phyloP scores from a whole-genome alignment of 1,140 invertebrate genomes.

The Epicauta chinensis region DNA sequence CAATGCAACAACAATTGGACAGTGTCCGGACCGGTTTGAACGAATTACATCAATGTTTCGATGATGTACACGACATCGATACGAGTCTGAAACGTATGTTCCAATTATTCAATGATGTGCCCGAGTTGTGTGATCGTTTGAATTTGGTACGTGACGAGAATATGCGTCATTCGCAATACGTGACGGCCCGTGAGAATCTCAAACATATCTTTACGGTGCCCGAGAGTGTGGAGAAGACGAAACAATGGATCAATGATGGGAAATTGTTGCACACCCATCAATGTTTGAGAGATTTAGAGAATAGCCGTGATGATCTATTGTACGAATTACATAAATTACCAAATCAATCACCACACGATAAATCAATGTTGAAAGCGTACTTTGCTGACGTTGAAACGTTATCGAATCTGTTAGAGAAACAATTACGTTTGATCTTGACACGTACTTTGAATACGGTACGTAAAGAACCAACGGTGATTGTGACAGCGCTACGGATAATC shows the following conservation, averaged over 20 bases:
- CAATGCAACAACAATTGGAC: slow-evolving; percentile 96
- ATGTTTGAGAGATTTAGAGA: slow-evolving; percentile 92
- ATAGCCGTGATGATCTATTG: slow-evolving; percentile 90
- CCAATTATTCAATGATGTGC: slow-evolving; percentile 58
- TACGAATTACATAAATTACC: slow-evolving; percentile 93
- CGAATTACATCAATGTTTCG: slow-evolving; percentile 75
- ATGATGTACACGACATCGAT: slow-evolving; percentile 77
- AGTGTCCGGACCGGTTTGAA: slow-evolving; percentile 91
- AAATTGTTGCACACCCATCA: slow-evolving; percentile 93
- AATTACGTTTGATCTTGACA: slow-evolving; percentile 82
- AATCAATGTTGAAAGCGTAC: slow-evolving; percentile 87
- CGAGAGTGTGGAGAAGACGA: slow-evolving; percentile 91
- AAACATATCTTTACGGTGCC: slow-evolving; percentile 98
- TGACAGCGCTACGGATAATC: slow-evolving; percentile 92
- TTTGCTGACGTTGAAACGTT: slow-evolving; percentile 92
- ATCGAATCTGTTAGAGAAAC: slow-evolving; percentile 85
- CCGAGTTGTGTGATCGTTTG: slow-evolving; percentile 68
- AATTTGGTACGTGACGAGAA: slow-evolving; percentile 88
- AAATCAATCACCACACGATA: slow-evolving; percentile 84
- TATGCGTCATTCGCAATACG: slow-evolving; percentile 89
- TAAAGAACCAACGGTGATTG: slow-evolving; percentile 92
- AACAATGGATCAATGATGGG: slow-evolving; percentile 90
- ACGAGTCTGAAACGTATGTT: slow-evolving; percentile 55
- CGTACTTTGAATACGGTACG: slow-evolving; percentile 89
- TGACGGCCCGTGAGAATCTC: slow-evolving; percentile 95